Evolutionary conservation across 2,797 vertebrate genomes (phyloP).

Genomic region (Anabas testudineus): DNA sequence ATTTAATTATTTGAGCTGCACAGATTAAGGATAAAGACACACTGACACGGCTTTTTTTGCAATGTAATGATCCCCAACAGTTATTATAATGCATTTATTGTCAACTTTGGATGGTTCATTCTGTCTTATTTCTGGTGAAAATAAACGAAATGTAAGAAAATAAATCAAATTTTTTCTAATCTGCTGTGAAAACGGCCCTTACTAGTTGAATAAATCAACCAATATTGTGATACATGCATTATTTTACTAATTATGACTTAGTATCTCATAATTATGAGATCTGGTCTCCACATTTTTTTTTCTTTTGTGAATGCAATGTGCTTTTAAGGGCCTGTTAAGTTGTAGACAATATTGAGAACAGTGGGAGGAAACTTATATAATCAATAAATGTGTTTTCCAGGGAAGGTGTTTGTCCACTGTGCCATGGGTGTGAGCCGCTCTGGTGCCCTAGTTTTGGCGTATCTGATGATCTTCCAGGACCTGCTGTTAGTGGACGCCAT

Average conservation of each 20-base stretch:
- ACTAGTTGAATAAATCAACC: neutral
- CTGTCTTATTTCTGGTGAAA: neutral
- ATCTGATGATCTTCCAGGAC: slow-evolving; percentile 87
- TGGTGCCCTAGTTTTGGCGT: slow-evolving; percentile 88
- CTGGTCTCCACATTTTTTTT: too few species aligned
- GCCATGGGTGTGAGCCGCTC: slow-evolving; percentile 91
- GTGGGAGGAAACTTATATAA: too few species aligned
- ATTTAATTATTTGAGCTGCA: neutral
- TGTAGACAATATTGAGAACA: too few species aligned
- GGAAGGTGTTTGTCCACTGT: slow-evolving; percentile 89
- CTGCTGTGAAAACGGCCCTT: neutral
- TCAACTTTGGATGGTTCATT: neutral
- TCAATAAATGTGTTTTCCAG: slow-evolving; percentile 80
- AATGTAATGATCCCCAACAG: neutral
- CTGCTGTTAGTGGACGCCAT: slow-evolving; percentile 84
- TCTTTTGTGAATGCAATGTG: too few species aligned
- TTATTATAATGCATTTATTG: neutral
- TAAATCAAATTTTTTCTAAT: neutral
- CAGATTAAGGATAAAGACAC: neutral
- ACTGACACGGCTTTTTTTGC: neutral
- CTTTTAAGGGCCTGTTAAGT: too few species aligned
- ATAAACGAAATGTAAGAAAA: neutral
- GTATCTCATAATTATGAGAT: too few species aligned
- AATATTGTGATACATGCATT: neutral
- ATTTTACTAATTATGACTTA: too few species aligned